These are phyloP conservation scores for Osmerus eperlanus DNA, from an alignment of 2,113 vertebrate genomes.

Conservation along the genomic window DNA sequence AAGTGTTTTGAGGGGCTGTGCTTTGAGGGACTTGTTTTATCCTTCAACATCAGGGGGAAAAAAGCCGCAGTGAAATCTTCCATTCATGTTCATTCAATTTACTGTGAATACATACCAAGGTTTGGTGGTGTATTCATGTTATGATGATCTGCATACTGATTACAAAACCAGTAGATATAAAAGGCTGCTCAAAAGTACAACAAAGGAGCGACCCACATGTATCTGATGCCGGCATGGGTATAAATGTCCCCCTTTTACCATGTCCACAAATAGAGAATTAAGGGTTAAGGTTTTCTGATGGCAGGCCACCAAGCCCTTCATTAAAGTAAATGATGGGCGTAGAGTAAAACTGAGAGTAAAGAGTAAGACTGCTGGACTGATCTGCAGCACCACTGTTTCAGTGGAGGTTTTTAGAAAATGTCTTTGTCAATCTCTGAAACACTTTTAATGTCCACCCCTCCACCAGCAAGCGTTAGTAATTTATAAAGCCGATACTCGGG, in stretches of 20 bases:
- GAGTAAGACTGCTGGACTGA: constrained; percentile 53
- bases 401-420: constrained; percentile 53
- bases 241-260: constrained; percentile 63
- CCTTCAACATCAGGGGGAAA: too few relatives aligned
- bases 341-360: too few relatives aligned
- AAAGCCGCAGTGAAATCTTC: too few relatives aligned
- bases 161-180: constrained; percentile 9
- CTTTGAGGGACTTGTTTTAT: too few relatives aligned
- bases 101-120: neutral
- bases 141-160: constrained; percentile 39
- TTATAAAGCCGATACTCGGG: constrained; percentile 66
- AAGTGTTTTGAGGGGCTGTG: too few relatives aligned
- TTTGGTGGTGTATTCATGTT: constrained; percentile 49
- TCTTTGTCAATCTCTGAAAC: constrained; percentile 63
- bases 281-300: constrained; percentile 60
- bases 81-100: too few relatives aligned
- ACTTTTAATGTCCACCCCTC: constrained; percentile 53
- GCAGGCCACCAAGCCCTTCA: constrained; percentile 76
- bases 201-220: constrained; percentile 39
- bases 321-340: too few relatives aligned
- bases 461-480: constrained; percentile 66
- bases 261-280: constrained; percentile 49
- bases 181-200: constrained; percentile 37
- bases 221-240: constrained; percentile 28
- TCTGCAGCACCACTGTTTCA: constrained; percentile 56